Conservation (phyloP, 1,140 invertebrate genomes). For the Asobara japonica region DNA sequence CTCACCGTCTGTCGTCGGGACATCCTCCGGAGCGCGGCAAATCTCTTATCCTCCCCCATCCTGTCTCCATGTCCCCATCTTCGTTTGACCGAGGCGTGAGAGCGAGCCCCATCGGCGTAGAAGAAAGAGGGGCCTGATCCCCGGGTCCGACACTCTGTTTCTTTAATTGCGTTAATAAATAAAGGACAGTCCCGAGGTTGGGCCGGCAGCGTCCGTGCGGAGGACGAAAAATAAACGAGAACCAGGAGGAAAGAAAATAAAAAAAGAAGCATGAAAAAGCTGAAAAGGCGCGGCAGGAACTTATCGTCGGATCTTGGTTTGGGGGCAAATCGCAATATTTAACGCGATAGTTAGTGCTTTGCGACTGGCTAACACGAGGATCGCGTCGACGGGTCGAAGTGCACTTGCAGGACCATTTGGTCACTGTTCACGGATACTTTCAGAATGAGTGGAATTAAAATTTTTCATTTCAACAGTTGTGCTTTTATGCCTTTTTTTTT, state of each 20-base stretch:
- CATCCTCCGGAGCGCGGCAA: background rate
- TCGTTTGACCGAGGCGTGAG: constrained; percentile 35
- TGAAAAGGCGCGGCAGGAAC: constrained; percentile 19
- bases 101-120: constrained; percentile 45
- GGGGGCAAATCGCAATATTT: constrained; percentile 58
- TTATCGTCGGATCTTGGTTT: constrained; percentile 12
- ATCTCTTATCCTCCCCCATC: background rate
- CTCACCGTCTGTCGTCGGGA: constrained; percentile 43
- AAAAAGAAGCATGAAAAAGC: constrained; percentile 34
- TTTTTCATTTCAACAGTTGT: no score
- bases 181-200: constrained; percentile 52
- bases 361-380: no score
- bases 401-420: no score
- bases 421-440: no score
- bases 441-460: no score
- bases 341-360: constrained; percentile 57
- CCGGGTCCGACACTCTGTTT: constrained; percentile 58
- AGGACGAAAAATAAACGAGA: background rate
- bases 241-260: constrained; percentile 35
- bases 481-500: no score
- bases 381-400: no score
- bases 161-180: constrained; percentile 68
- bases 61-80: constrained; percentile 15
- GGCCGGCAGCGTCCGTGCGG: background rate
- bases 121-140: constrained; percentile 49